These are phyloP conservation scores for Chondrosia reniformis DNA, from an alignment of 37 sponge, comb jelly and placozoan genomes.

Conservation along the genomic window DNA sequence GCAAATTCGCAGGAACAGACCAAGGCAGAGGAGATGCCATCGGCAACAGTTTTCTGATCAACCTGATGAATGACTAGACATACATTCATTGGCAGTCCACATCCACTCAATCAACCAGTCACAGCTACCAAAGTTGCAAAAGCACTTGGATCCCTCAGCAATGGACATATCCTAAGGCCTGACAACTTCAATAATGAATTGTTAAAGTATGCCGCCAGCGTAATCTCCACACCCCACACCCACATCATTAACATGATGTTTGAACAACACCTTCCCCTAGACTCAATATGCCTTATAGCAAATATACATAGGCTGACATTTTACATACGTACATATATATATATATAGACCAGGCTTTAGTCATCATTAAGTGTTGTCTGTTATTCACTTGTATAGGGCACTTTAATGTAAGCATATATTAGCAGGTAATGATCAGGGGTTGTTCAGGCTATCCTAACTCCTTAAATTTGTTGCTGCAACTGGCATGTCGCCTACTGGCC, in stretches of 20 bases:
- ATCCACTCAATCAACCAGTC: background rate
- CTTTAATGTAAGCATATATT: too few species aligned
- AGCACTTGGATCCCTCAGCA: constrained; percentile 1
- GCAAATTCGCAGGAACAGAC: background rate
- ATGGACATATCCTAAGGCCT: background rate
- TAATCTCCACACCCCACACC: background rate
- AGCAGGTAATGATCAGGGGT: too few species aligned
- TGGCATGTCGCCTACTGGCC: too few species aligned
- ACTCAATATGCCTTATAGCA: background rate
- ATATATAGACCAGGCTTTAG: too few species aligned
- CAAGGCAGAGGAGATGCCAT: background rate
- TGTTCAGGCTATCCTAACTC: too few species aligned
- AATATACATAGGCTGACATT: too few species aligned
- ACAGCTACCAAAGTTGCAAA: background rate
- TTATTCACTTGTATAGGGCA: too few species aligned
- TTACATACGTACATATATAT: too few species aligned
- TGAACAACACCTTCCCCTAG: background rate
- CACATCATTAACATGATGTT: constrained; percentile 10
- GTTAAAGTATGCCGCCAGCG: constrained; percentile 1
- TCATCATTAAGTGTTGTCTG: too few species aligned
- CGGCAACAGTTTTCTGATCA: background rate
- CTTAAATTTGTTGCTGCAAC: too few species aligned
- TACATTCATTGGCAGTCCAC: background rate
- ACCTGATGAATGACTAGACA: background rate
- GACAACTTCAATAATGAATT: background rate